Percentiles rank a stretch among this genome's conserved stretches.
These are phyloP conservation scores for Anticlea derivata DNA, from an alignment of 2,888 invertebrate species.

Conservation along the genomic window DNA sequence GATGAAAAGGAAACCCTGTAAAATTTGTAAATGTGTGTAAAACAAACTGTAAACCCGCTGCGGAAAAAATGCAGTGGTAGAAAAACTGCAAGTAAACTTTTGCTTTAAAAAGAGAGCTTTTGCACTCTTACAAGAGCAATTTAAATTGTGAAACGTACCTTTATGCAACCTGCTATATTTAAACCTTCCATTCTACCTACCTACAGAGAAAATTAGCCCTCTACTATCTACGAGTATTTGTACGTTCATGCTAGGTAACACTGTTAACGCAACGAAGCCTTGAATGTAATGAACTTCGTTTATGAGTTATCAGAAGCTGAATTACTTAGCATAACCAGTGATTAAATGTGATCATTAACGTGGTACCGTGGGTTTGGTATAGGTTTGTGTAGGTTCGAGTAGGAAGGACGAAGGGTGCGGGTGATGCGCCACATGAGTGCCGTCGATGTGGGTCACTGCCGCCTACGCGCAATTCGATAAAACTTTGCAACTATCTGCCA, in stretches of 20 bases:
- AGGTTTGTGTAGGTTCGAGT: conserved; percentile 31
- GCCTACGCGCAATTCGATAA: conserved; percentile 79
- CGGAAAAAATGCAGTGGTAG: not conserved
- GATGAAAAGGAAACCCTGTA: conserved; percentile 8
- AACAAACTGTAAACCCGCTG: not conserved
- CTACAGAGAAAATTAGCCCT: too few relatives aligned
- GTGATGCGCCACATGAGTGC: conserved; percentile 63
- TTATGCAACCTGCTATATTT: too few relatives aligned
- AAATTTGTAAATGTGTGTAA: not conserved
- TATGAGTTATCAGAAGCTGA: conserved; percentile 8
- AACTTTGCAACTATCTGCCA: conserved; percentile 67
- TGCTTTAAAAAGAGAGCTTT: not conserved
- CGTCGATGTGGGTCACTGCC: conserved; percentile 78
- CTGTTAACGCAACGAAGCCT: not conserved
- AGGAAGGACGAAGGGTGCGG: conserved; percentile 66
- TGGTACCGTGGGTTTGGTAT: conserved; percentile 23
- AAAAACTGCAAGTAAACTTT: not conserved
- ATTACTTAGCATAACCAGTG: conserved; percentile 15
- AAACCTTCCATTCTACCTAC: too few relatives aligned
- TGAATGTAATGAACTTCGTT: conserved; percentile 9
- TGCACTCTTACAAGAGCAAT: not conserved
- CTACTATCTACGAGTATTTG: too few relatives aligned
- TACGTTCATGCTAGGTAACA: too few relatives aligned
- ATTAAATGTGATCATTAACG: conserved; percentile 29
- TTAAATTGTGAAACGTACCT: too few relatives aligned